Evolutionary conservation across 2,888 invertebrate genomes (phyloP), one percentile per base, ranked within the genome.

Genomic region (Chloromyia formosa): DNA sequence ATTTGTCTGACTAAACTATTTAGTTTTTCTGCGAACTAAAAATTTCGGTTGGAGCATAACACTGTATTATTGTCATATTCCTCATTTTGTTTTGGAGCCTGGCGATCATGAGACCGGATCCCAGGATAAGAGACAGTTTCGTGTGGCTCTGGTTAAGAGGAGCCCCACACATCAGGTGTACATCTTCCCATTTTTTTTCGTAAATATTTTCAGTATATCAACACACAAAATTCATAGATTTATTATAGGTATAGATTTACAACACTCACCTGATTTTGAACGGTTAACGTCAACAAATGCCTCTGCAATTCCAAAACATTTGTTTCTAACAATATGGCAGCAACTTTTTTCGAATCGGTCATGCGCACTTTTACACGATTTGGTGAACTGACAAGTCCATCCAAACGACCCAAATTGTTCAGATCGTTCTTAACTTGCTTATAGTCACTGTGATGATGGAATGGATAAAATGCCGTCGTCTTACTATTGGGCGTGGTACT

Each of bases 301-400:
- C 94, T 90, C 86, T 94, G 94, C 82, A 95, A 88, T 87, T 94
- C 93, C 79, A 94, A 86, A 75, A 93, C 91, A 86, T 93, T 93
- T 80, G 90, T 90, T 88, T 95, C 94, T 81, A 89, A 88, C 81
- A 95, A 89, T 86, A 95, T 94, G 86, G 94, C 94, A 81, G 92
- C 89, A 84, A 94, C 90, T 86, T 94, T 94, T 81, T 88, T 90
- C 75, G 91, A 88, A 86, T 93, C 92, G 14, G 91, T 90, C 75
- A 90, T 87, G 79, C 89, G 86, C 77, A 91, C 89, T 82, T 89
- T 89, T 78, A 90, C 87, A 27, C 89, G 88, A 77, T 87, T 83
- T 20, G 91, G 91, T 56, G 90, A 90, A 78, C 90, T 90, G 61
- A 94, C 88, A 80, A 92, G 88, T 69, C 87, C 87, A 86, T 93